Conservation (phyloP, 2,888 invertebrate species). For the Esperia sulphurella region DNA sequence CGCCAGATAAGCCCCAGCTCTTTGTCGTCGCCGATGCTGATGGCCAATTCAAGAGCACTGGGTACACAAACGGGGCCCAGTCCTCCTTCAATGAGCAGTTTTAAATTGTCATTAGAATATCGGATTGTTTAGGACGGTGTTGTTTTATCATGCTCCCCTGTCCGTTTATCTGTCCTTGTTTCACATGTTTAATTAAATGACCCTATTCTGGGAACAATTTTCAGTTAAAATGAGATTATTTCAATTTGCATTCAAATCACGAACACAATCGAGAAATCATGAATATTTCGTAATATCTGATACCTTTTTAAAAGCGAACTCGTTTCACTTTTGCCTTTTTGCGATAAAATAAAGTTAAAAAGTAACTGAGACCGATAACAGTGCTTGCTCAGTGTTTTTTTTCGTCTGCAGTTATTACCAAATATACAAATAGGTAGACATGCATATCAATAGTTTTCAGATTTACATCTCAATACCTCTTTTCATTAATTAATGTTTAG, state of each 20-base stretch:
- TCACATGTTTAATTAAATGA: constrained; percentile 56
- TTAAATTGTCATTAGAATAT: constrained; percentile 60
- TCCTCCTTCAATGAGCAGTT: constrained; percentile 35
- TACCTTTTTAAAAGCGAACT: not conserved
- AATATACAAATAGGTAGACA: too few relatives aligned
- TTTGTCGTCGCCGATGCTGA: constrained; percentile 65
- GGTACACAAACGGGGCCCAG: constrained; percentile 21
- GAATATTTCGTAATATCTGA: constrained; percentile 31
- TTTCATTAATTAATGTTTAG: too few relatives aligned
- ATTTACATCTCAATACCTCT: too few relatives aligned
- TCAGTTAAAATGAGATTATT: constrained; percentile 39
- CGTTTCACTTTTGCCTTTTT: not conserved
- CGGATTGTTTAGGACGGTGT: constrained; percentile 45
- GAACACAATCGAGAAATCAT: constrained; percentile 37
- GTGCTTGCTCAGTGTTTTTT: too few relatives aligned
- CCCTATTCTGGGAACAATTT: constrained; percentile 36
- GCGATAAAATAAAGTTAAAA: not conserved
- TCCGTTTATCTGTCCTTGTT: constrained; percentile 34
- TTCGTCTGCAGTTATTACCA: too few relatives aligned
- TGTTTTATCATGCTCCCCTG: constrained; percentile 39
- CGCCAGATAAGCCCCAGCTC: constrained; percentile 69
- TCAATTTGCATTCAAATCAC: constrained; percentile 50
- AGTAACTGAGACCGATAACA: too few relatives aligned
- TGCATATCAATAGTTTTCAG: too few relatives aligned
- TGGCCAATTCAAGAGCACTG: constrained; percentile 59